These are phyloP conservation scores for Barypeithes pellucidus DNA, from an alignment of 2,888 invertebrate species.

Conservation along the genomic window DNA sequence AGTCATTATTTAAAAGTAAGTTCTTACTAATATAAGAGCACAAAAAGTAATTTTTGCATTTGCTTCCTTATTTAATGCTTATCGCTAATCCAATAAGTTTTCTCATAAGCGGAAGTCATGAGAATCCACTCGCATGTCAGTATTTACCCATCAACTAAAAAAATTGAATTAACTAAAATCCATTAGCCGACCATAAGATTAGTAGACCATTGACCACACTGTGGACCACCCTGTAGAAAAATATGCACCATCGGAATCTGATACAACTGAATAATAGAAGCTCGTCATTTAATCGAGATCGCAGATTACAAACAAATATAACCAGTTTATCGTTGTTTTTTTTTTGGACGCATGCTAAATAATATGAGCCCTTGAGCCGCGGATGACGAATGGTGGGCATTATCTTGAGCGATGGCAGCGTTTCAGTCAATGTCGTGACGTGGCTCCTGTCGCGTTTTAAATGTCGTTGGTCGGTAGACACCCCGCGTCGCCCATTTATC, in stretches of 20 bases:
- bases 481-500: slow-evolving; percentile 54
- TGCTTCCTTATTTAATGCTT: no score
- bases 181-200: no score
- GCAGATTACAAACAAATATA: slow-evolving; percentile 55
- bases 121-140: no score
- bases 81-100: no score
- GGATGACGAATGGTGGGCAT: slow-evolving; percentile 63
- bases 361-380: slow-evolving; percentile 54
- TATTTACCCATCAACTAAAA: no score
- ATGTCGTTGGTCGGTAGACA: slow-evolving; percentile 53
- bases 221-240: slow-evolving; percentile 45
- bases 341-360: slow-evolving; percentile 49
- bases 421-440: slow-evolving; percentile 67
- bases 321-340: slow-evolving; percentile 50
- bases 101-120: no score
- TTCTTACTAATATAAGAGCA: no score
- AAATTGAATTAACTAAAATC: no score
- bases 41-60: no score
- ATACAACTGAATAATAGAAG: slow-evolving; percentile 48
- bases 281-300: slow-evolving; percentile 54
- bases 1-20: no score
- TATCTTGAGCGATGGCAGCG: slow-evolving; percentile 66
- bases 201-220: not conserved
- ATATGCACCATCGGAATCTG: slow-evolving; percentile 46
- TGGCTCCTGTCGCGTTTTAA: slow-evolving; percentile 59